Percentiles rank a stretch among this genome's conserved stretches.
phyloP scores from a whole-genome alignment of 2,888 invertebrate genomes.

The Dusona sp. region DNA sequence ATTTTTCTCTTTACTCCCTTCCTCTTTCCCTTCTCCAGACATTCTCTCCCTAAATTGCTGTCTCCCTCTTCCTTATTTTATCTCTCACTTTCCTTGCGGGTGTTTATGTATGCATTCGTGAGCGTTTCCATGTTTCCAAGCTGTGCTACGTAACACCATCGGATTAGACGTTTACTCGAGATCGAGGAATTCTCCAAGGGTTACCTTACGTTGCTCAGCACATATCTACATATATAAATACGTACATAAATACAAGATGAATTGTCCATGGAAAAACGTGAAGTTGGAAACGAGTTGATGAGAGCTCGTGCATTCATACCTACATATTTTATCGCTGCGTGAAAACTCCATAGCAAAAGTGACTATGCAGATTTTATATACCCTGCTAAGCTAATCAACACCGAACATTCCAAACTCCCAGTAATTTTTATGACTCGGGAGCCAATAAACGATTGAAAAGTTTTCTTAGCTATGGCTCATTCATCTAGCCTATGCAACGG shows the following conservation, averaged over 20 bases:
- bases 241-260: slow-evolving; percentile 1
- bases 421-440: not conserved
- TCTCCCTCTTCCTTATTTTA: slow-evolving; percentile 21
- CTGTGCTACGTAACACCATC: slow-evolving; percentile 61
- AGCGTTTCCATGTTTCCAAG: slow-evolving; percentile 57
- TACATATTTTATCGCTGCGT: not conserved
- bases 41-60: not conserved
- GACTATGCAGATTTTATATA: not conserved
- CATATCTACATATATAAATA: slow-evolving; percentile 17
- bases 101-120: slow-evolving; percentile 57
- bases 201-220: slow-evolving; percentile 28
- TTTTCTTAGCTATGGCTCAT: not conserved
- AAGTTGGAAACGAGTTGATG: slow-evolving; percentile 14
- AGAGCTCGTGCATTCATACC: slow-evolving; percentile 13
- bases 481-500: not conserved
- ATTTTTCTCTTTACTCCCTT: slow-evolving; percentile 21
- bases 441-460: not conserved
- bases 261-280: not conserved
- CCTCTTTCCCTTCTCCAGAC: slow-evolving; percentile 1
- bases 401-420: not conserved
- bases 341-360: not conserved
- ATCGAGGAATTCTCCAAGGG: slow-evolving; percentile 64
- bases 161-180: slow-evolving; percentile 66
- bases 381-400: not conserved
- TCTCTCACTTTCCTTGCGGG: slow-evolving; percentile 39